Evolutionary conservation across 1,140 invertebrate genomes (phyloP).

Genomic region (Patella vulgata): DNA sequence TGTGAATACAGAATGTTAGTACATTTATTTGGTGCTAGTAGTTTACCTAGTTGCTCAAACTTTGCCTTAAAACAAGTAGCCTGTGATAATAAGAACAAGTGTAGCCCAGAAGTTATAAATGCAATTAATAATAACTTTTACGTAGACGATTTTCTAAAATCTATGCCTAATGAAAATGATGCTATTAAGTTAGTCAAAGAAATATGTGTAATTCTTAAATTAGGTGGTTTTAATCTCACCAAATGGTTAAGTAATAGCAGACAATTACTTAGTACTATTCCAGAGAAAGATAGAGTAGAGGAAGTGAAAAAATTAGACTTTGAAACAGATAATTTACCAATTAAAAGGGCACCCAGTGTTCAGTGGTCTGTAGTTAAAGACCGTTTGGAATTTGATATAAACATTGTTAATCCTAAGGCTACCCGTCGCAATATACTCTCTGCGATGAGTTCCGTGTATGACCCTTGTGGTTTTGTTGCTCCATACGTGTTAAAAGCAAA

Average conservation of each 20-base stretch:
- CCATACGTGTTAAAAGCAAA: no score
- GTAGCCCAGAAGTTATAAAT: constrained; percentile 12
- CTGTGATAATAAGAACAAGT: constrained; percentile 19
- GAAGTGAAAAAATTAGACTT: no score
- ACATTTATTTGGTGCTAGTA: constrained; percentile 33
- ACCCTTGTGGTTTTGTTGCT: no score
- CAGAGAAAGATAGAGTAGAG: no score
- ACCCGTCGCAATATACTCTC: no score
- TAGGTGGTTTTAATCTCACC: constrained; percentile 20
- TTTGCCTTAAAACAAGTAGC: constrained; percentile 35
- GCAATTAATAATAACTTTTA: constrained; percentile 37
- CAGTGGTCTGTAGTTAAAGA: constrained; percentile 32
- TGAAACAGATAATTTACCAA: no score
- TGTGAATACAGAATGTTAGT: constrained; percentile 27
- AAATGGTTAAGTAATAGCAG: constrained; percentile 19
- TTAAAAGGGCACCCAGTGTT: no score
- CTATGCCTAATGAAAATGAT: constrained; percentile 15
- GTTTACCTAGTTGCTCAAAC: constrained; percentile 33
- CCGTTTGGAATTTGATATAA: no score
- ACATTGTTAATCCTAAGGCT: no score
- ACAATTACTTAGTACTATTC: constrained; percentile 19
- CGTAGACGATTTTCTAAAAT: no score
- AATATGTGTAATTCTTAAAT: constrained; percentile 2
- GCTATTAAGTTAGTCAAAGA: constrained; percentile 27
- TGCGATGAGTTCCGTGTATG: constrained; percentile 29